These are phyloP conservation scores for Montipora efflorescens DNA, from an alignment of 64 coral and sea anemone genomes.

Conservation along the genomic window DNA sequence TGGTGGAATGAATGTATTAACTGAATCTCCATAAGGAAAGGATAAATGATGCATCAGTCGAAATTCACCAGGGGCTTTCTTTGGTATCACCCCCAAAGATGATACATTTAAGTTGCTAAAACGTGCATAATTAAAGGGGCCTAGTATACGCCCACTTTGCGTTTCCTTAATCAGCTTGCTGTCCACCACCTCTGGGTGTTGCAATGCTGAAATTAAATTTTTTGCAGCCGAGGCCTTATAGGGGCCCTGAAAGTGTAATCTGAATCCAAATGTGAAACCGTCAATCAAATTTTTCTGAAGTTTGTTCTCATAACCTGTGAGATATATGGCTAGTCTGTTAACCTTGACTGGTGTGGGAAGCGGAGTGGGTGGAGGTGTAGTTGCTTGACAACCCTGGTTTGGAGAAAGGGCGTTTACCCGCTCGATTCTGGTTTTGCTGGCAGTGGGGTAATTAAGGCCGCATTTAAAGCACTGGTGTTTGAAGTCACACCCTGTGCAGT, in stretches of 20 bases:
- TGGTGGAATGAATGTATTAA: slow-evolving; percentile 22
- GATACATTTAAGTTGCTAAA: not conserved
- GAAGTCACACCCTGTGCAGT: slow-evolving; percentile 21
- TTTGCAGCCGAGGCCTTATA: not conserved
- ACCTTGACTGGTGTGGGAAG: slow-evolving; percentile 49
- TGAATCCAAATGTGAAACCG: slow-evolving; percentile 21
- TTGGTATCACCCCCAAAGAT: slow-evolving; percentile 33
- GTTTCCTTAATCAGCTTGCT: slow-evolving; percentile 12
- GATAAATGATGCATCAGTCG: slow-evolving; percentile 34
- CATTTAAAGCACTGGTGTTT: slow-evolving; percentile 38
- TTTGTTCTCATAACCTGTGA: slow-evolving; percentile 3
- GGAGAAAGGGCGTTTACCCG: not conserved
- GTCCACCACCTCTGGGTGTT: not conserved
- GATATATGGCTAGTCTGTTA: not conserved
- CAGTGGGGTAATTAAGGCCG: not conserved
- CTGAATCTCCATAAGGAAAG: slow-evolving; percentile 23
- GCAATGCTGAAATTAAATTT: not conserved
- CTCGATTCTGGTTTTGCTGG: not conserved
- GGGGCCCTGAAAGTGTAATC: slow-evolving; percentile 21
- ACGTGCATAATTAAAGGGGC: slow-evolving; percentile 3
- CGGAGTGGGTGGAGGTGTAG: not conserved
- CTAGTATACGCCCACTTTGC: not conserved
- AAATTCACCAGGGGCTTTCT: slow-evolving; percentile 15
- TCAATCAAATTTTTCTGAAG: slow-evolving; percentile 3
- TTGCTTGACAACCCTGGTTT: not conserved